These are phyloP conservation scores for Seriola aureovittata DNA, from an alignment of 2,113 vertebrate genomes.

Conservation along the genomic window DNA sequence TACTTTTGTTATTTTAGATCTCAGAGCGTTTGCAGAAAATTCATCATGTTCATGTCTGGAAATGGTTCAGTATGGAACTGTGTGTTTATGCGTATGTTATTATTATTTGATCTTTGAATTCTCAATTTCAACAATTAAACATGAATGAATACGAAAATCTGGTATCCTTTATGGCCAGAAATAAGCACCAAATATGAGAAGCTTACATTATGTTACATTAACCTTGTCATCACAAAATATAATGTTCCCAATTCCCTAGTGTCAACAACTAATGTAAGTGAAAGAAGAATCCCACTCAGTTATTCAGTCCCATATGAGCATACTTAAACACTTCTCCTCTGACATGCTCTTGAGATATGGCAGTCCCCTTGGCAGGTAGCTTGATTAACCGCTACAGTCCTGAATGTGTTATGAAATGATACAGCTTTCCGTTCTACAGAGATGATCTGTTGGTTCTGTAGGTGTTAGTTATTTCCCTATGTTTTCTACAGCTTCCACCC, in stretches of 20 bases:
- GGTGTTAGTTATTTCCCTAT: slow-evolving; percentile 84
- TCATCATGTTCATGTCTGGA: slow-evolving; percentile 44
- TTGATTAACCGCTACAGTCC: slow-evolving; percentile 82
- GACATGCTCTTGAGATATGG: slow-evolving; percentile 76
- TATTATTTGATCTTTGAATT: slow-evolving; percentile 19
- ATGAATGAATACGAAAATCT: slow-evolving; percentile 25
- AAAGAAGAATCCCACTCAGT: slow-evolving; percentile 68
- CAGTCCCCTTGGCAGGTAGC: slow-evolving; percentile 71
- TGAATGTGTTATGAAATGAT: slow-evolving; percentile 84
- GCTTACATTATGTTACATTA: slow-evolving; percentile 67
- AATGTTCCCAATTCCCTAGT: slow-evolving; percentile 63
- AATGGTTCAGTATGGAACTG: slow-evolving; percentile 24
- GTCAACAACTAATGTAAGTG: slow-evolving; percentile 74
- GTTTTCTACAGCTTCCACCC: slow-evolving; percentile 81
- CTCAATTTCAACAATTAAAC: slow-evolving; percentile 32
- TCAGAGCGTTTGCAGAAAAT: slow-evolving; percentile 32
- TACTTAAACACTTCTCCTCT: slow-evolving; percentile 79
- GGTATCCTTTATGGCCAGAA: slow-evolving; percentile 17
- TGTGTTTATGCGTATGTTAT: slow-evolving; percentile 20
- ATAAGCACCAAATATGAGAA: slow-evolving; percentile 47
- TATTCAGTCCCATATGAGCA: slow-evolving; percentile 65
- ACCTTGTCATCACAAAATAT: slow-evolving; percentile 64
- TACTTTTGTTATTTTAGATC: slow-evolving; percentile 57
- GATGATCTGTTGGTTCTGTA: slow-evolving; percentile 81
- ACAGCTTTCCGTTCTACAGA: slow-evolving; percentile 64